phyloP scores from a whole-genome alignment of 2,888 invertebrate genomes.

The Mythimna impura region DNA sequence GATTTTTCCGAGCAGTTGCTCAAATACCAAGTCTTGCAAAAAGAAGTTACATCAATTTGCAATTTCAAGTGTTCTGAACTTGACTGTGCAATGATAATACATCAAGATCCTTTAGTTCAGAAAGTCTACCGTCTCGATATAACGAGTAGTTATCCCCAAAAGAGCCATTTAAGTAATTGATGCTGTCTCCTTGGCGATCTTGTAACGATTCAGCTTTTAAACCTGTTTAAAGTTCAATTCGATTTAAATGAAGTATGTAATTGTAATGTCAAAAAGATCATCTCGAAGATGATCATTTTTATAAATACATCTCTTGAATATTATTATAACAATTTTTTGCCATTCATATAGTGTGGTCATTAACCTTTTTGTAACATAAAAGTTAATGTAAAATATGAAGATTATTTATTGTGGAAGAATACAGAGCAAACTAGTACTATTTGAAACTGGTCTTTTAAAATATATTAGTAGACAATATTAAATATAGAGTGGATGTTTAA shows the following conservation, averaged over 20 bases:
- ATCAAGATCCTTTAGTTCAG: conserved; percentile 14
- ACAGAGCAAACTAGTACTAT: not conserved
- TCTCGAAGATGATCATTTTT: too few species aligned
- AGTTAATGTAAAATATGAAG: not conserved
- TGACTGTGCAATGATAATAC: conserved; percentile 15
- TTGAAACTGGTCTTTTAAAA: not conserved
- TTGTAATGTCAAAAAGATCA: too few species aligned
- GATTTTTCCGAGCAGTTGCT: not conserved
- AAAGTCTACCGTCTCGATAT: conserved; percentile 24
- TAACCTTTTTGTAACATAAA: not conserved
- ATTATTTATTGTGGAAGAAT: not conserved
- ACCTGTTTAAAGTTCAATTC: conserved; percentile 13
- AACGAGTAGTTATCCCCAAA: conserved; percentile 29
- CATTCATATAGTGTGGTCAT: not conserved
- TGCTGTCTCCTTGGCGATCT: conserved; percentile 27
- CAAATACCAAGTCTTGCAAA: not conserved
- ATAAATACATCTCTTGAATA: not conserved
- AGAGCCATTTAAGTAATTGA: conserved; percentile 36
- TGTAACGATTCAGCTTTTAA: conserved; percentile 21
- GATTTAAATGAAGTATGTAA: conserved; percentile 1
- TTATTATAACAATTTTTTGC: conserved; percentile 11
- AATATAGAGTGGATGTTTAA: too few species aligned
- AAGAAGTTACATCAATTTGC: not conserved
- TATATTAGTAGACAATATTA: too few species aligned
- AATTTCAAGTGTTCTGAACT: conserved; percentile 26